phyloP scores from a whole-genome alignment of 1,140 invertebrate species.

The Pseudomyrmex sp. region DNA sequence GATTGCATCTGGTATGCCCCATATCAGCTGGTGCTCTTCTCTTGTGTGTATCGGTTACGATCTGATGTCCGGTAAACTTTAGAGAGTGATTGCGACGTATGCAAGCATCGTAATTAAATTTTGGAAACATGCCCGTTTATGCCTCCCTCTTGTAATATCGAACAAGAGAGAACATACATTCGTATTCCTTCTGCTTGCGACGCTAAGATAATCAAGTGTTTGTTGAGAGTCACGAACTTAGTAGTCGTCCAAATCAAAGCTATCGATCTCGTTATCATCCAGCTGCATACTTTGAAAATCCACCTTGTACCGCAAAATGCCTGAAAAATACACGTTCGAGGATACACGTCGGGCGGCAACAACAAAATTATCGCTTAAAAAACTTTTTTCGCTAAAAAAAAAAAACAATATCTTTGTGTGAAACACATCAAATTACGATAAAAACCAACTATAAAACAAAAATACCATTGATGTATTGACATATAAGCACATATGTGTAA shows the following conservation, averaged over 20 bases:
- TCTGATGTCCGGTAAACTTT: conserved; percentile 64
- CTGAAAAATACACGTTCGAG: conserved; percentile 86
- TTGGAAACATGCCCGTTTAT: conserved; percentile 59
- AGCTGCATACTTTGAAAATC: conserved; percentile 99
- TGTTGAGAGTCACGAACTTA: conserved; percentile 85
- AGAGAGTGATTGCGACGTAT: conserved; percentile 63
- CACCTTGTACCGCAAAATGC: conserved; percentile 98
- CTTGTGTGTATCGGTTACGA: conserved; percentile 61
- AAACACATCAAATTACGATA: background rate
- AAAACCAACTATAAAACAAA: conserved; percentile 25
- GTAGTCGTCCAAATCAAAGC: conserved; percentile 97
- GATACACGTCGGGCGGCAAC: conserved; percentile 23
- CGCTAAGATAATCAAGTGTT: conserved; percentile 67
- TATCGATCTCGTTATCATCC: conserved; percentile 93
- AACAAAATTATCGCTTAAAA: conserved; percentile 1
- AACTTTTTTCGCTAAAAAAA: conserved; percentile 18
- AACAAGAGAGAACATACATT: conserved; percentile 58
- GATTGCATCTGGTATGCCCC: conserved; percentile 58
- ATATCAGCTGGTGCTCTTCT: conserved; percentile 59
- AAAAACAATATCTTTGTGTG: conserved; percentile 11
- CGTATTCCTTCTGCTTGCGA: conserved; percentile 50
- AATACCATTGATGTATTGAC: conserved; percentile 39
- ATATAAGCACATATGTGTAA: conserved; percentile 47
- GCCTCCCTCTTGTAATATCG: conserved; percentile 57
- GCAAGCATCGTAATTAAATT: conserved; percentile 65